Base-by-base conservation (phyloP, 2,888 invertebrate species). In the Toxonevra muliebris region DNA sequence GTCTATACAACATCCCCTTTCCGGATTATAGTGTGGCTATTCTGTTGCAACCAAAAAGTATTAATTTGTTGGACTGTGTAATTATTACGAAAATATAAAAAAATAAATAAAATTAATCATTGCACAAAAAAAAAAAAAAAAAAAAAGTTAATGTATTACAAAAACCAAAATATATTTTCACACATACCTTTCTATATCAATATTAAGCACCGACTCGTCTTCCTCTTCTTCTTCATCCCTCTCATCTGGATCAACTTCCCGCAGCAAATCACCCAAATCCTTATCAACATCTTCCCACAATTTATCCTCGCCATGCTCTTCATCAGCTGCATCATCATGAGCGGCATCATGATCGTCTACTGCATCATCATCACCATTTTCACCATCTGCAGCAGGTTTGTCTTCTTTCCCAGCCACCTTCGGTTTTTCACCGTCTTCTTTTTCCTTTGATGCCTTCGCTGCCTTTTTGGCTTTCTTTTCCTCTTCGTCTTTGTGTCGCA, bases 221-320 rank as follows among this genome's bases (percentile, higher is more conserved):
- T 89, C 89, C 76, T 91, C 90, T 73, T 90, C 91, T 72, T 91
- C 92, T 73, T 90, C 92, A 17, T 83, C 83, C 73, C 90, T 90
- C 54, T 90, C 90, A 2, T 90, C 89, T 0, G 87, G 86, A 73
- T 90, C 91, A 41, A 89, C 90, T 80, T 90, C 91, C 13, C 91
- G 88, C 45, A 93, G 85, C 64, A 93, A 86, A 78, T 93, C 93
- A 7, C 93, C 92, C 69, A 93, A 87, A 82, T 93, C 93, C 79
- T 93, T 93, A 80, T 93, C 93, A 42, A 93, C 92, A 82, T 93
- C 93, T 40, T 91, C 92, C 93, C 93, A 93, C 66, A 92, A 79
- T 77, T 92, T 92, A 76, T 92, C 92, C 75, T 91, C 90, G 69
- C 86, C 88, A 42, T 86, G 84, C 48, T 87, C 90, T n/a, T 85